Base-by-base conservation (phyloP, 1,140 invertebrate genomes). In the Penaeus chinensis region DNA sequence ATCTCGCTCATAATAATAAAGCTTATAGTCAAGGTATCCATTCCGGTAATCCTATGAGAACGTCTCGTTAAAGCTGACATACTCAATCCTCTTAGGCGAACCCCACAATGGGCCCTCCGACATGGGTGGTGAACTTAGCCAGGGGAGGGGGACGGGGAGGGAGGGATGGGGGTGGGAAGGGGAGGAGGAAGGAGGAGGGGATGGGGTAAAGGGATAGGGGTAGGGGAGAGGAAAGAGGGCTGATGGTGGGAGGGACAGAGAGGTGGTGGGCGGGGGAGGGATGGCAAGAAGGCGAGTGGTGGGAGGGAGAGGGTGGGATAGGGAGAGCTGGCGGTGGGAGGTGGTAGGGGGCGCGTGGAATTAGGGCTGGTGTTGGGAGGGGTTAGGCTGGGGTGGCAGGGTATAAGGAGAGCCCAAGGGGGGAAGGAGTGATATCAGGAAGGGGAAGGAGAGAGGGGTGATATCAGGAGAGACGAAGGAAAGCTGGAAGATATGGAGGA, bases 41-140 rank as follows among this genome's bases (percentile, higher is more conserved):
- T 74, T 32, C 71, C 42, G 18, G 42, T 74, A 74, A 74, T 27
- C 71, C 42, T 19, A 37, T 27, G 71, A 74, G 42, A 74, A 16
- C n/a, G 71, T 32, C 71, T 74, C 71, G 71, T 74, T 74, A 74
- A 32, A 74, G 71, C 22, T 74, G 71, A 74, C 71, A 74, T 74
- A 0, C 27, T 74, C 27, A 74, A 74, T 74, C 71, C 24, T 74
- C 71, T 74, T 74, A 74, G 71, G 71, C 42, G 27, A 32, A 27
- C 71, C 71, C 18, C 71, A 74, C 71, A 74, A 74, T 74, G n/a
- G 71, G 71, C 27, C 5, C 27, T 37, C 42, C 71, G 27, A 74
- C 71, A 74, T 74, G 71, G 71, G 71, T 74, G 71, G 71, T 74
- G 71, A 74, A 37, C 71, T 27, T 27, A n/a, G 27, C 20, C 18